Conservation (phyloP, 2,888 invertebrate species). For the Deilephila elpenor region DNA sequence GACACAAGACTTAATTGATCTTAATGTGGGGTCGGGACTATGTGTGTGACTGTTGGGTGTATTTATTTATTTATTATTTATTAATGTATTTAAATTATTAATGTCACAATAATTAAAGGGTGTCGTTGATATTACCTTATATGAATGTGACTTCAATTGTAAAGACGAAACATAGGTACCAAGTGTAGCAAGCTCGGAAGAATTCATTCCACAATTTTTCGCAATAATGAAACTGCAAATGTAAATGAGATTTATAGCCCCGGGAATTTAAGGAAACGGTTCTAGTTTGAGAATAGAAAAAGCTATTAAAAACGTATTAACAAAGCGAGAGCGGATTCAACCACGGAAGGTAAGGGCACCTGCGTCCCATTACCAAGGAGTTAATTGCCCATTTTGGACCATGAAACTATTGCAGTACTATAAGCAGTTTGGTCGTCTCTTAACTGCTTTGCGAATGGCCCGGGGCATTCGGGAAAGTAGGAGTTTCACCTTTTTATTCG, state of each 20-base stretch:
- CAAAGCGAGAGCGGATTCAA: conserved; percentile 56
- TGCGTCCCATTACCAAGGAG: conserved; percentile 60
- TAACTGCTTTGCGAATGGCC: conserved; percentile 24
- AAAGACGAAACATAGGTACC: neutral
- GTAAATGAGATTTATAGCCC: conserved; percentile 19
- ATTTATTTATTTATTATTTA: too few species aligned
- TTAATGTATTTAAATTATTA: too few species aligned
- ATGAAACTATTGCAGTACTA: conserved; percentile 46
- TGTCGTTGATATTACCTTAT: too few species aligned
- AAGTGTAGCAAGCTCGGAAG: neutral
- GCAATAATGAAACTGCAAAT: conserved; percentile 1
- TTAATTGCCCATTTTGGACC: conserved; percentile 58
- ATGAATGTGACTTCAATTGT: too few species aligned
- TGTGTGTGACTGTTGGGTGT: too few species aligned
- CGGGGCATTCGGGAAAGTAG: conserved; percentile 31
- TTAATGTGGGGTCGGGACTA: too few species aligned
- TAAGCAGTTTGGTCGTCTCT: conserved; percentile 29
- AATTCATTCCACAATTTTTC: neutral
- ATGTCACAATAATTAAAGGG: too few species aligned
- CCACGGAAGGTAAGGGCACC: conserved; percentile 46
- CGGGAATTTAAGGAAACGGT: conserved; percentile 44
- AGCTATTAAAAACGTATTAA: conserved; percentile 78
- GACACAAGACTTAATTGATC: too few species aligned
- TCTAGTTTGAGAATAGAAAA: conserved; percentile 62
- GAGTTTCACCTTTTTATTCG: neutral